Conservation (phyloP, 2,797 vertebrate genomes). For the Ispidina picta region DNA sequence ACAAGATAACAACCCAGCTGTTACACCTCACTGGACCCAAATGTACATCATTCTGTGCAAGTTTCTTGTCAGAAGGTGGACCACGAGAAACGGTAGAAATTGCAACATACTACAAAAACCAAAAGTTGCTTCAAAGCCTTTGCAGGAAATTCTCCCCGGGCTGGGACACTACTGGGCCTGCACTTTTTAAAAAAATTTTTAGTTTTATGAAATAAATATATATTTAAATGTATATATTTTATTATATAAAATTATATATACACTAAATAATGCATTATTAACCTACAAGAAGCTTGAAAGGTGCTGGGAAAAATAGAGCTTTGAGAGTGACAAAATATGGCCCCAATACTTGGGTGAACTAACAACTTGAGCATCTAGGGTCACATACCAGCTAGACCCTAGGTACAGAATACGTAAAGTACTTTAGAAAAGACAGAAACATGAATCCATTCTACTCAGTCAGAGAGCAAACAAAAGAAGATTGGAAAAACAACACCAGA, state of each 20-base stretch:
- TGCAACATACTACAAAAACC: rapidly evolving
- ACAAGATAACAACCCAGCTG: background rate
- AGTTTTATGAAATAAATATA: background rate
- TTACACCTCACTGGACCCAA: background rate
- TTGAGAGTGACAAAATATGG: background rate
- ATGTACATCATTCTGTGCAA: rapidly evolving
- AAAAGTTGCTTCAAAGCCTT: background rate
- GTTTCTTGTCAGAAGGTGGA: background rate
- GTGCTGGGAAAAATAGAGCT: background rate
- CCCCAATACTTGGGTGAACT: background rate
- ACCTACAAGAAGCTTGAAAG: background rate
- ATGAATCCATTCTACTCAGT: background rate
- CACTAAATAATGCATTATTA: background rate
- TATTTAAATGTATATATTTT: no score
- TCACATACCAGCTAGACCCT: background rate
- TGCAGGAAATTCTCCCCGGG: background rate
- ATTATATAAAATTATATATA: no score
- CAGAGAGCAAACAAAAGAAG: background rate
- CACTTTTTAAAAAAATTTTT: background rate
- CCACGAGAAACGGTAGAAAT: background rate
- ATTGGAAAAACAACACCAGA: background rate
- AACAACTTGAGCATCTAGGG: background rate
- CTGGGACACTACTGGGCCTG: background rate
- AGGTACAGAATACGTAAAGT: background rate
- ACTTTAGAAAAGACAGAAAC: background rate